phyloP scores from a whole-genome alignment of 2,797 vertebrate species.

The Tadarida brasiliensis region DNA sequence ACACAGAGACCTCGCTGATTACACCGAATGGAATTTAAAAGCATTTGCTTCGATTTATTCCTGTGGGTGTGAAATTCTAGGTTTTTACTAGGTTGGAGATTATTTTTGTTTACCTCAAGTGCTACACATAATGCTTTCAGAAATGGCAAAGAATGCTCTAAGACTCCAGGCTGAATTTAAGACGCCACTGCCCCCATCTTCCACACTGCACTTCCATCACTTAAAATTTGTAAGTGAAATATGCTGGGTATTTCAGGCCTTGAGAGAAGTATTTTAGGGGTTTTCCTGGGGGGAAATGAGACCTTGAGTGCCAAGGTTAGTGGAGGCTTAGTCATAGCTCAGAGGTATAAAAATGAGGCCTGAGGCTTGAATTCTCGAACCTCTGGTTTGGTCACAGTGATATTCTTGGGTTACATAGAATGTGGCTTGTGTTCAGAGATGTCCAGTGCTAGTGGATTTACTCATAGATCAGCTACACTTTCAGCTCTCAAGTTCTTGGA shows the following conservation, averaged over 20 bases:
- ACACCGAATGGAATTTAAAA: background rate
- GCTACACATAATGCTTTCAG: background rate
- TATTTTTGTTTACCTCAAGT: conserved; percentile 29
- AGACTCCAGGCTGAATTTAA: background rate
- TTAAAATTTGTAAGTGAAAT: background rate
- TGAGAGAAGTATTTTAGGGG: background rate
- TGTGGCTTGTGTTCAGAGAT: background rate
- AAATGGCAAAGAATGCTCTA: background rate
- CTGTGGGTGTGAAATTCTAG: background rate
- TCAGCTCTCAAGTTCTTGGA: background rate
- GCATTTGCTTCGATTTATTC: background rate
- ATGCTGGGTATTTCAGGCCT: background rate
- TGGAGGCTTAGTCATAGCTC: background rate
- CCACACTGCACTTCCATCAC: background rate
- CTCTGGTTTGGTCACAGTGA: background rate
- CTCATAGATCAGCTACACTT: background rate
- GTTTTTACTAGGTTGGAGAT: background rate
- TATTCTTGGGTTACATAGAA: background rate
- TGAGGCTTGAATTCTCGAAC: background rate
- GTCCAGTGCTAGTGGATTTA: background rate
- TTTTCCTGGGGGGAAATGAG: background rate
- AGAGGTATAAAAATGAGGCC: background rate
- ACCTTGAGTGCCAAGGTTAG: background rate
- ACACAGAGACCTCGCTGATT: background rate
- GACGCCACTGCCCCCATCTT: background rate